Evolutionary conservation across 2,888 invertebrate species (phyloP).

Genomic region (Tipula vernalis): DNA sequence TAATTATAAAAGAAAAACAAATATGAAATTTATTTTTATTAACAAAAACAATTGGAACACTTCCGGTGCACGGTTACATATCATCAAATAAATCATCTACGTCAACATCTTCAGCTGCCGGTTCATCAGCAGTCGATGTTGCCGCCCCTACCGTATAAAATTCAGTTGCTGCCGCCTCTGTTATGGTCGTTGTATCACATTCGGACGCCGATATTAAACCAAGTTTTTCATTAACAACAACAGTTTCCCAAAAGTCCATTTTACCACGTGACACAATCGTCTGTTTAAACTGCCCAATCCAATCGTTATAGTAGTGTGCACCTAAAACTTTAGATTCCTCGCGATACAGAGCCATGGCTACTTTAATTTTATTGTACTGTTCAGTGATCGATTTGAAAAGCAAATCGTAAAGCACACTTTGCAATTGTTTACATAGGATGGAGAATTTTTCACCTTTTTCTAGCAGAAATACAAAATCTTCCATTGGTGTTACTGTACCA

Average conservation of each 20-base stretch:
- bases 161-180: conserved; percentile 15
- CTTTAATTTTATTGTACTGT: conserved; percentile 24
- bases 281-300: conserved; percentile 28
- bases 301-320: conserved; percentile 28
- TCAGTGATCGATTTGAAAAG: conserved; percentile 24
- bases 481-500: conserved; percentile 46
- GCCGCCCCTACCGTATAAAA: conserved; percentile 13
- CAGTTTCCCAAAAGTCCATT: conserved; percentile 28
- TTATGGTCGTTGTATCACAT: conserved; percentile 13
- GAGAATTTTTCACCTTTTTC: conserved; percentile 31
- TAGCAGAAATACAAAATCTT: conserved; percentile 43
- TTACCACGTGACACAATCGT: conserved; percentile 24
- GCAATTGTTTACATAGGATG: conserved; percentile 25
- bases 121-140: not conserved
- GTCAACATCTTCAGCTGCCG: conserved; percentile 10
- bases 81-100: conserved; percentile 17
- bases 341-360: conserved; percentile 25
- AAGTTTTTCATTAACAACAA: conserved; percentile 24
- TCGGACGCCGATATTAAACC: conserved; percentile 21
- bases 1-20: not conserved
- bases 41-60: not conserved
- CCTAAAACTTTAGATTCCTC: conserved; percentile 33
- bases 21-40: not conserved
- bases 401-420: conserved; percentile 25
- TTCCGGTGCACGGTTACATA: not conserved